Evolutionary conservation across 2,888 invertebrate species (phyloP).

Genomic region (Beris chalybata): DNA sequence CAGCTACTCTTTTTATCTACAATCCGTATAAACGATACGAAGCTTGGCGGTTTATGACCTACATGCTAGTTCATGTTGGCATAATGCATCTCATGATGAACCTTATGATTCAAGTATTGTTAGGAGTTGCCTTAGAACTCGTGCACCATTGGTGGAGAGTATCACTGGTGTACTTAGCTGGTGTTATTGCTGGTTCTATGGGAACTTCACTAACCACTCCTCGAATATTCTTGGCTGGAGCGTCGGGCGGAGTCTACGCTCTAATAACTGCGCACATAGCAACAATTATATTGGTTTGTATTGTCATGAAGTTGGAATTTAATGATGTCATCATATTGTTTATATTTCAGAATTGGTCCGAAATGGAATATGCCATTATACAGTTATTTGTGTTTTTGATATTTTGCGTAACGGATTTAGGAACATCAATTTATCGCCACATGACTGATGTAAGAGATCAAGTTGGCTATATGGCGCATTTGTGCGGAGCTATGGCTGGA

Average conservation of each 20-base stretch:
- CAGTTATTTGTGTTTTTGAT: constrained; percentile 82
- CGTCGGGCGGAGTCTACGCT: constrained; percentile 94
- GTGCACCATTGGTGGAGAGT: constrained; percentile 96
- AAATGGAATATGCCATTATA: constrained; percentile 92
- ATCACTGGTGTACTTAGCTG: constrained; percentile 77
- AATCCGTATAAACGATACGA: constrained; percentile 83
- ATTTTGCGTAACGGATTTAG: constrained; percentile 81
- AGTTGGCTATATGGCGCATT: constrained; percentile 92
- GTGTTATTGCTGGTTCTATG: constrained; percentile 82
- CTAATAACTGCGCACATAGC: constrained; percentile 91
- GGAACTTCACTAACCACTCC: constrained; percentile 82
- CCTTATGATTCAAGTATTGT: constrained; percentile 84
- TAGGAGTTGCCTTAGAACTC: constrained; percentile 94
- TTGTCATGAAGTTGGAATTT: constrained; percentile 3
- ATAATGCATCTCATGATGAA: constrained; percentile 88
- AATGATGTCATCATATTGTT: constrained; percentile 24
- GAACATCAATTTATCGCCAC: constrained; percentile 89
- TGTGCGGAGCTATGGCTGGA: constrained; percentile 89
- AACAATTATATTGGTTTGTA: constrained; percentile 74
- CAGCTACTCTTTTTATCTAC: constrained; percentile 82
- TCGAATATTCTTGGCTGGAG: constrained; percentile 81
- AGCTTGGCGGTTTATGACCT: constrained; percentile 91
- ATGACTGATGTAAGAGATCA: constrained; percentile 69
- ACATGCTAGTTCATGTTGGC: constrained; percentile 96
- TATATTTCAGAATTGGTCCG: constrained; percentile 82